phyloP scores from a whole-genome alignment of 2,888 invertebrate genomes.

The Erebia ligea region DNA sequence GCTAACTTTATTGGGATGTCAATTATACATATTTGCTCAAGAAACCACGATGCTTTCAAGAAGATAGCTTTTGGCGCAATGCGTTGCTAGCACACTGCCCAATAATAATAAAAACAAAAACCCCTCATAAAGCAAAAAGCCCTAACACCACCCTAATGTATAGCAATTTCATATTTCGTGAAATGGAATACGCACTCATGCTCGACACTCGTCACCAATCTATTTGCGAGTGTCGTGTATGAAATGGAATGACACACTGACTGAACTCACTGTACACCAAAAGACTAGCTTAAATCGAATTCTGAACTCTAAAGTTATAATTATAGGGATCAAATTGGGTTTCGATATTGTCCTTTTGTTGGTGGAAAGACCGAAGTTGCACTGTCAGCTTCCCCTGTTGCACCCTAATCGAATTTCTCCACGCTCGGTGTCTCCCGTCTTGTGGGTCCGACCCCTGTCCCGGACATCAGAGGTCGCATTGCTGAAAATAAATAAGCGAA shows the following conservation, averaged over 20 bases:
- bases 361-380: slow-evolving; percentile 58
- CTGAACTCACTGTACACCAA: slow-evolving; percentile 44
- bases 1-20: neutral
- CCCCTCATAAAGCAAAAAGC: slow-evolving; percentile 63
- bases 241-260: slow-evolving; percentile 77
- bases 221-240: slow-evolving; percentile 78
- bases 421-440: slow-evolving; percentile 77
- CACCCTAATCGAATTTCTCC: slow-evolving; percentile 81
- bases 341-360: slow-evolving; percentile 45
- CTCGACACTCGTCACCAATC: slow-evolving; percentile 71
- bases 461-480: slow-evolving; percentile 73
- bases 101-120: slow-evolving; percentile 47
- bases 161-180: slow-evolving; percentile 77
- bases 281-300: slow-evolving; percentile 25
- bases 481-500: slow-evolving; percentile 79
- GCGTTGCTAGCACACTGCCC: slow-evolving; percentile 26
- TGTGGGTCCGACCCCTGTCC: slow-evolving; percentile 71
- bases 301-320: slow-evolving; percentile 37
- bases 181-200: slow-evolving; percentile 67
- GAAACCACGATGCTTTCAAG: slow-evolving; percentile 37
- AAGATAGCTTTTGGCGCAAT: slow-evolving; percentile 26
- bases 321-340: slow-evolving; percentile 35
- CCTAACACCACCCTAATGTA: slow-evolving; percentile 67
- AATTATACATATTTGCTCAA: slow-evolving; percentile 22
- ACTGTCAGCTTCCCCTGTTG: slow-evolving; percentile 76